Evolutionary conservation across 1,140 invertebrate species (phyloP).

Genomic region (Dryas iulia): DNA sequence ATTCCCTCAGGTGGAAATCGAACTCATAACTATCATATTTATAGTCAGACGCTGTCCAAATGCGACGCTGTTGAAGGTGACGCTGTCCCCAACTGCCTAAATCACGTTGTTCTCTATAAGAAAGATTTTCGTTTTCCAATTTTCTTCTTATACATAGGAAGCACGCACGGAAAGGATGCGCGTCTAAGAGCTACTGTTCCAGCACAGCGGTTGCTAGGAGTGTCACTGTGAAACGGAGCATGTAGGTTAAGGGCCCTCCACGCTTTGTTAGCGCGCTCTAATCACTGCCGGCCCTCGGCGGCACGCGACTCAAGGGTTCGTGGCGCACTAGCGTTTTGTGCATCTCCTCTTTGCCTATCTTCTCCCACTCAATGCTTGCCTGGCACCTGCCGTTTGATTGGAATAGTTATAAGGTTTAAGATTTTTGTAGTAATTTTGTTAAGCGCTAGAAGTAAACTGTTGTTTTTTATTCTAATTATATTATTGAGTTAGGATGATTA

Average conservation of each 20-base stretch:
- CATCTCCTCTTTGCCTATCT: constrained; percentile 56
- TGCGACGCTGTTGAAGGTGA: too few relatives aligned
- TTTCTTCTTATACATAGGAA: background rate
- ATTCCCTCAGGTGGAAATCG: too few relatives aligned
- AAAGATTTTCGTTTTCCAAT: too few relatives aligned
- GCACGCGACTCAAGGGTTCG: constrained; percentile 64
- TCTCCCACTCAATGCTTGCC: constrained; percentile 44
- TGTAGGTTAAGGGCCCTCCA: constrained; percentile 74
- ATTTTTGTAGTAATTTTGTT: background rate
- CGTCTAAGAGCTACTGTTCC: constrained; percentile 38
- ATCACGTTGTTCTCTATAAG: too few relatives aligned
- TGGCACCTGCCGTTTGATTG: constrained; percentile 42
- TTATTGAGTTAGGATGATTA: too few relatives aligned
- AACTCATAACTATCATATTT: too few relatives aligned
- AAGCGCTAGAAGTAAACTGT: too few relatives aligned
- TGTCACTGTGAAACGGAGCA: constrained; percentile 72
- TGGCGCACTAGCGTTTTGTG: constrained; percentile 74
- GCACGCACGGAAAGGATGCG: constrained; percentile 20
- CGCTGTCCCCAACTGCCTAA: too few relatives aligned
- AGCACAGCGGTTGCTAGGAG: constrained; percentile 58
- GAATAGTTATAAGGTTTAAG: background rate
- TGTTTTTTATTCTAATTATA: too few relatives aligned
- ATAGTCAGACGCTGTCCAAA: too few relatives aligned
- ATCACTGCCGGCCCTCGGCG: constrained; percentile 72
- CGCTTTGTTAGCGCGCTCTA: constrained; percentile 76